Conservation (phyloP, 2,113 vertebrate genomes). For the Epinephelus moara region DNA sequence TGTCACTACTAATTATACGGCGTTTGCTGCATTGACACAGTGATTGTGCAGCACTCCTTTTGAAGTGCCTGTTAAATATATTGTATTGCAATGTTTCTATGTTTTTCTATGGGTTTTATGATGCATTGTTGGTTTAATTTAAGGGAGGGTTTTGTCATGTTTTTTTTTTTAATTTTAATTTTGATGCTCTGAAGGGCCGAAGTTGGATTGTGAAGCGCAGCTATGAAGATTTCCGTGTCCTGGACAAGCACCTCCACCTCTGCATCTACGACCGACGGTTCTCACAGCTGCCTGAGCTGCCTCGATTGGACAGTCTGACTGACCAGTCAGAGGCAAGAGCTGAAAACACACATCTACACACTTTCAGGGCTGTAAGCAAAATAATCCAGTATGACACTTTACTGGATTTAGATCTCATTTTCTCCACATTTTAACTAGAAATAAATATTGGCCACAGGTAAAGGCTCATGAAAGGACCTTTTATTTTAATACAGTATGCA, state of each 20-base stretch:
- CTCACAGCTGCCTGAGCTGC: conserved; percentile 96
- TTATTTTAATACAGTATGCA: background rate
- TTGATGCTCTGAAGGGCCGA: conserved; percentile 86
- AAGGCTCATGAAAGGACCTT: background rate
- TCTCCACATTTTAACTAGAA: background rate
- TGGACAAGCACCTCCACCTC: conserved; percentile 97
- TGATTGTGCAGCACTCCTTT: background rate
- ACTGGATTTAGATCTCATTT: background rate
- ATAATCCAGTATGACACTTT: background rate
- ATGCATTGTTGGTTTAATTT: background rate
- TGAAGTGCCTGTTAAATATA: background rate
- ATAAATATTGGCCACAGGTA: background rate
- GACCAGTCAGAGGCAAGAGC: conserved; percentile 91
- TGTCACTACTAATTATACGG: background rate
- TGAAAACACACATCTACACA: background rate
- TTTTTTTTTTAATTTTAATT: background rate
- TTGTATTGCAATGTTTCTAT: background rate
- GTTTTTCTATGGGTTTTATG: background rate
- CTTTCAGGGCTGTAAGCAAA: background rate
- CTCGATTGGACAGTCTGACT: conserved; percentile 91
- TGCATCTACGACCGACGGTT: conserved; percentile 99
- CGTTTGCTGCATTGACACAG: background rate
- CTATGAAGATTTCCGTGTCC: conserved; percentile 98
- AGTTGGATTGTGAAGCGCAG: conserved; percentile 99
- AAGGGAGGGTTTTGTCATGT: background rate